These are phyloP conservation scores for Neolamprologus toae DNA, from an alignment of 2,113 vertebrate genomes.

Conservation along the genomic window DNA sequence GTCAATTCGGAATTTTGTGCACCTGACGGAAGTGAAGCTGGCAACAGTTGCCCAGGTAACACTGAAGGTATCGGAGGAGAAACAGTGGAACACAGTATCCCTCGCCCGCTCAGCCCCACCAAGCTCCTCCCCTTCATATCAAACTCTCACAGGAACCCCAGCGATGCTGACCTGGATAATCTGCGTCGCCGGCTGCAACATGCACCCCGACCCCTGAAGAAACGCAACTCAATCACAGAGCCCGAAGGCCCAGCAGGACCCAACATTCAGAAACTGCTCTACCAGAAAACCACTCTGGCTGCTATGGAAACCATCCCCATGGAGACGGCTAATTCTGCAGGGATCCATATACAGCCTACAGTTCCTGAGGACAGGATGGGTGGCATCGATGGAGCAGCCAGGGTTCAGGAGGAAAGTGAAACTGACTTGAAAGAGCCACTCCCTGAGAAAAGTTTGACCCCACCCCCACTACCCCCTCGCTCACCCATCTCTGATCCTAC, in stretches of 20 bases:
- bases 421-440: neutral
- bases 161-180: conserved; percentile 82
- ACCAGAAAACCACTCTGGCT: conserved; percentile 91
- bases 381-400: neutral
- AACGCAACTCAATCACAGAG: conserved; percentile 91
- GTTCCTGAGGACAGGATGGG: conserved; percentile 10
- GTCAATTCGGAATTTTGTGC: neutral
- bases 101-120: conserved; percentile 90
- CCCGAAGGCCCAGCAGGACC: conserved; percentile 89
- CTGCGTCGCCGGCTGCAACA: conserved; percentile 85
- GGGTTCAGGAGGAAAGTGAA: neutral
- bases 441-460: conserved; percentile 20
- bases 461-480: conserved; percentile 49
- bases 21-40: conserved; percentile 47
- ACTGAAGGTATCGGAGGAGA: conserved; percentile 59
- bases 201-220: conserved; percentile 87
- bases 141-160: conserved; percentile 84
- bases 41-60: conserved; percentile 20
- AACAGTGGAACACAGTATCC: conserved; percentile 65
- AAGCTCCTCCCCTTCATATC: conserved; percentile 91
- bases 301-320: conserved; percentile 86
- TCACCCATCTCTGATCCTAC: conserved; percentile 45
- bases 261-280: conserved; percentile 91
- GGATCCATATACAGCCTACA: conserved; percentile 36
- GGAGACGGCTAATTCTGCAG: neutral